These are phyloP conservation scores for Anarsia innoxiella DNA, from an alignment of 2,888 invertebrate species.

Conservation along the genomic window DNA sequence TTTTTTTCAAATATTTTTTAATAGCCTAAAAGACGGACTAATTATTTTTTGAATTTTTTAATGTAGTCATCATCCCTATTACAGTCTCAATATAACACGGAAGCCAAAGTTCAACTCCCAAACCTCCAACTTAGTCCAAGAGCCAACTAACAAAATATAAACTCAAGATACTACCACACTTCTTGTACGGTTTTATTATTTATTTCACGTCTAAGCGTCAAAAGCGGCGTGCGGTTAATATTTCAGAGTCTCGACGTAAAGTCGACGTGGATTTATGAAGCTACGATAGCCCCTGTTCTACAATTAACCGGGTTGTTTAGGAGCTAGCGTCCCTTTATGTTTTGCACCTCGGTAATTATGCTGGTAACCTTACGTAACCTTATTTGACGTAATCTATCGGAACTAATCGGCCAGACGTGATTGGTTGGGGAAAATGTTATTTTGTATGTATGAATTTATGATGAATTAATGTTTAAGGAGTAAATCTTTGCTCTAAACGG, in stretches of 20 bases:
- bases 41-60: too few relatives aligned
- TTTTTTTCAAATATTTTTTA: too few relatives aligned
- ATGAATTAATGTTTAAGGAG: too few relatives aligned
- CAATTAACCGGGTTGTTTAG: constrained; percentile 43
- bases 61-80: too few relatives aligned
- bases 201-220: constrained; percentile 58
- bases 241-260: constrained; percentile 66
- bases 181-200: constrained; percentile 47
- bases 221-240: constrained; percentile 67
- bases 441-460: too few relatives aligned
- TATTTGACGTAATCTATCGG: constrained; percentile 9
- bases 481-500: too few relatives aligned
- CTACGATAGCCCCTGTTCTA: constrained; percentile 58
- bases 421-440: too few relatives aligned
- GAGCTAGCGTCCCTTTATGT: neutral
- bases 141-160: too few relatives aligned
- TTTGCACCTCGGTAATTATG: constrained; percentile 6
- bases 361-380: constrained; percentile 8
- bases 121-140: too few relatives aligned
- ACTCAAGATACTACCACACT: constrained; percentile 26
- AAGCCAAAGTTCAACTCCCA: too few relatives aligned
- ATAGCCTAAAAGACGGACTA: too few relatives aligned
- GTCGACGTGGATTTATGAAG: constrained; percentile 66
- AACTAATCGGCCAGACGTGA: constrained; percentile 4
- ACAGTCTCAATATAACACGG: too few relatives aligned